Percentiles rank a stretch among this genome's conserved stretches.
These are phyloP conservation scores for Perognathus longimembris DNA, from an alignment of 2,113 vertebrate species.

Conservation along the genomic window DNA sequence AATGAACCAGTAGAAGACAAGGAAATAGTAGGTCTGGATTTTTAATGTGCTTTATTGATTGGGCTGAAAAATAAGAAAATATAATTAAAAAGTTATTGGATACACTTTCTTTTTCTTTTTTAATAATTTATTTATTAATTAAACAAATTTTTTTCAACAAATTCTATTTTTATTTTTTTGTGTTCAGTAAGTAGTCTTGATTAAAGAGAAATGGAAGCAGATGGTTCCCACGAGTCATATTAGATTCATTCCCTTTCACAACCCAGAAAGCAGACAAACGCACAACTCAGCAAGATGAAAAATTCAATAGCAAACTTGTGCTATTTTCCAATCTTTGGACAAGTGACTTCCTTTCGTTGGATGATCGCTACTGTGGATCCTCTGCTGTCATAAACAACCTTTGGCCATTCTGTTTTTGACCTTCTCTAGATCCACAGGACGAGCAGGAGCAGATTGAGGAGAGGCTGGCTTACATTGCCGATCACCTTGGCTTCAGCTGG, in stretches of 20 bases:
- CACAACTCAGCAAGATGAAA: neutral
- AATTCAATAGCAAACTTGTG: neutral
- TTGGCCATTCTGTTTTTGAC: conserved; percentile 87
- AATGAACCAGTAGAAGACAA: neutral
- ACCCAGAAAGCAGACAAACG: conserved; percentile 34
- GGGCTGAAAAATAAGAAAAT: neutral
- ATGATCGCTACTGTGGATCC: neutral
- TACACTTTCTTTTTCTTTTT: neutral
- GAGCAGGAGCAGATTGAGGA: conserved; percentile 93
- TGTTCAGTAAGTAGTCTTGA: conserved; percentile 62
- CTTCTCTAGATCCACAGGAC: conserved; percentile 93
- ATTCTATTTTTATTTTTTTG: neutral
- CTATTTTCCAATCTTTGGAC: conserved; percentile 12
- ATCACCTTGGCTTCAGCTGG: conserved; percentile 99
- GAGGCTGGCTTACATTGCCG: conserved; percentile 94
- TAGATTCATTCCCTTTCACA: conserved; percentile 18
- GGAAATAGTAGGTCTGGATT: neutral
- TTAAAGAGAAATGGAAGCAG: conserved; percentile 77
- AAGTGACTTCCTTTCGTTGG: conserved; percentile 59
- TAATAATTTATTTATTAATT: no score
- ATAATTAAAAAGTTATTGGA: neutral
- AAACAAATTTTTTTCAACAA: no score
- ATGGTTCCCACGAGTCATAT: conserved; percentile 51
- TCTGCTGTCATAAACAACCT: conserved; percentile 75
- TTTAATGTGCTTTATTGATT: neutral